Evolutionary conservation across 2,888 invertebrate species (phyloP).

Genomic region (Platerodrilus igneus): DNA sequence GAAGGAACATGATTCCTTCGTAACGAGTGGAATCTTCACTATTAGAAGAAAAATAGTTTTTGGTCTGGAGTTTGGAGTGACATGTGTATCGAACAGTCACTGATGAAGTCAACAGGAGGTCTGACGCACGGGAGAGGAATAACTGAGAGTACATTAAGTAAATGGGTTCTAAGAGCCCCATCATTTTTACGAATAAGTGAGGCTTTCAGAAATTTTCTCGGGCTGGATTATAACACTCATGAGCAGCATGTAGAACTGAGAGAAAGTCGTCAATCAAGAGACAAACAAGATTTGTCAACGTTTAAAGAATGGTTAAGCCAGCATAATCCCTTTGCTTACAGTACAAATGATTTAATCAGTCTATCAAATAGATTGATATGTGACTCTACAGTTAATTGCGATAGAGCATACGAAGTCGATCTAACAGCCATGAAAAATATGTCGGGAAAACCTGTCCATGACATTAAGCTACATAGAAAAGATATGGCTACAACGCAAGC

Average conservation of each 20-base stretch:
- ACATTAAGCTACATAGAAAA: slow-evolving; percentile 1
- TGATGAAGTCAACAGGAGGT: not conserved
- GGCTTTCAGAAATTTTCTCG: slow-evolving; percentile 1
- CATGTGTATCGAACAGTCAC: slow-evolving; percentile 1
- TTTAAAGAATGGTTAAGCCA: slow-evolving; percentile 6
- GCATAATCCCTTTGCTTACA: slow-evolving; percentile 4
- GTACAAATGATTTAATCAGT: not conserved
- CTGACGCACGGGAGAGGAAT: no score
- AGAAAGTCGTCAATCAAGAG: slow-evolving; percentile 1
- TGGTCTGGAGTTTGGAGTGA: slow-evolving; percentile 2
- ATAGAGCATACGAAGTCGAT: not conserved
- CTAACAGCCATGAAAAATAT: slow-evolving; percentile 1
- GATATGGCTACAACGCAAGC: slow-evolving; percentile 4
- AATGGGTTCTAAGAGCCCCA: not conserved
- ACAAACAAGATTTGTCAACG: slow-evolving; percentile 1
- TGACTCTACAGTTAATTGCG: slow-evolving; percentile 4
- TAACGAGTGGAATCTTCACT: slow-evolving; percentile 1
- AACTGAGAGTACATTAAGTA: not conserved
- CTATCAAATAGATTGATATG: slow-evolving; percentile 1
- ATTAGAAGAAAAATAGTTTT: not conserved
- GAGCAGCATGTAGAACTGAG: not conserved
- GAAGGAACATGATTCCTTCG: not conserved
- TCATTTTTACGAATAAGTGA: slow-evolving; percentile 2
- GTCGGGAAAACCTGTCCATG: not conserved
- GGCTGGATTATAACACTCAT: slow-evolving; percentile 1